Conservation (phyloP, 2,797 vertebrate species). For the Jordanella pulchra region DNA sequence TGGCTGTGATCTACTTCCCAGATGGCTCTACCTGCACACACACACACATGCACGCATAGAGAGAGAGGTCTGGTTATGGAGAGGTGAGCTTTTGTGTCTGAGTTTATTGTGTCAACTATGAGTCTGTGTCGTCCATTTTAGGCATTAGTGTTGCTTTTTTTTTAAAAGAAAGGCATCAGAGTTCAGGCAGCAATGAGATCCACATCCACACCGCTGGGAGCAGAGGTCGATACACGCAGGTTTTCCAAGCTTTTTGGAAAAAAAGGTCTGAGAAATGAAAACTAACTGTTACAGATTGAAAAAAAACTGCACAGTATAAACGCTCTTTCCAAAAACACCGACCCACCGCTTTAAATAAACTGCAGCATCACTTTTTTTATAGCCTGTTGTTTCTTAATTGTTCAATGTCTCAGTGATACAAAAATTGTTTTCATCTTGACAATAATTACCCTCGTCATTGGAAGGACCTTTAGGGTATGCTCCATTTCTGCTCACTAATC, state of each 20-base stretch:
- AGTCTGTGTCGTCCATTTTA: constrained; percentile 30
- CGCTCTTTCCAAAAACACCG: neutral
- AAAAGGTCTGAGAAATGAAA: constrained; percentile 8
- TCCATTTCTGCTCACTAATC: too few species aligned
- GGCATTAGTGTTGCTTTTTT: constrained; percentile 46
- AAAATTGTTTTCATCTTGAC: neutral
- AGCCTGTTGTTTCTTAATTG: neutral
- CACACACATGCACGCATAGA: constrained; percentile 19
- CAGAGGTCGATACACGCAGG: constrained; percentile 58
- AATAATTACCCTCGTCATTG: neutral
- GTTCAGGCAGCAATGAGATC: constrained; percentile 44
- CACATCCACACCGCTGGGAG: constrained; percentile 39
- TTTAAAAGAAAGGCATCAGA: constrained; percentile 59
- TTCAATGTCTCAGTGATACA: neutral
- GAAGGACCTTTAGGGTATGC: neutral
- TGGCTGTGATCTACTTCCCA: constrained; percentile 83
- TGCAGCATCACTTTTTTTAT: neutral
- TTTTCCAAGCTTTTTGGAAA: constrained; percentile 49
- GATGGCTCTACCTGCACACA: constrained; percentile 84
- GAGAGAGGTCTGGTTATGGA: constrained; percentile 48
- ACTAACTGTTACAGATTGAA: constrained; percentile 4
- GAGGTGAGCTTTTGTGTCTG: constrained; percentile 52
- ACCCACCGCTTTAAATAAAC: neutral
- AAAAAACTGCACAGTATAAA: constrained; percentile 1
- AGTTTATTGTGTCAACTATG: constrained; percentile 36